Conservation (phyloP, 2,888 invertebrate species). For the Lutraria lutraria region DNA sequence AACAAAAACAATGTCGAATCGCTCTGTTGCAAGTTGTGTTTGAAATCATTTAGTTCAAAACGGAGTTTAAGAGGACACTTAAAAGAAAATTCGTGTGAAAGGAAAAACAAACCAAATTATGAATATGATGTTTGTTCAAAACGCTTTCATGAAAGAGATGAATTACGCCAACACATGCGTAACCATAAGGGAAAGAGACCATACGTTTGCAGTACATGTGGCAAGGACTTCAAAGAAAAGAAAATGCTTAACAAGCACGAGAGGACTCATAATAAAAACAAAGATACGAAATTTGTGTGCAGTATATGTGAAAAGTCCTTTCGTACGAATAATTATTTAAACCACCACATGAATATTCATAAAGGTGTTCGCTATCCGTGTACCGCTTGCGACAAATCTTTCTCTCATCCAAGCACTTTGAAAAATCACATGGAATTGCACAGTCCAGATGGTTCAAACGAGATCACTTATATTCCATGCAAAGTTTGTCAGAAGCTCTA, state of each 20-base stretch:
- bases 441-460: not conserved
- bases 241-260: not conserved
- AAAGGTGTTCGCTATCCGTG: slow-evolving; percentile 20
- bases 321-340: not conserved
- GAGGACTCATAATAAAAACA: not conserved
- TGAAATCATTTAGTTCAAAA: not conserved
- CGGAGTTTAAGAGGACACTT: not conserved
- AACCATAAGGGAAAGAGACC: not conserved
- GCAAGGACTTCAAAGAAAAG: not conserved
- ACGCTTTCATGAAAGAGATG: not conserved
- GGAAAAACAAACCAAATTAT: not conserved
- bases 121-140: slow-evolving; percentile 15
- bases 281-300: not conserved
- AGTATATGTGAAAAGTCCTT: not conserved
- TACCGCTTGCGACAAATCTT: not conserved
- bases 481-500: slow-evolving; percentile 34
- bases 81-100: not conserved
- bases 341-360: slow-evolving; percentile 11
- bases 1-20: too few species aligned
- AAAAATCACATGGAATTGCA: slow-evolving; percentile 17
- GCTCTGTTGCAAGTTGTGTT: too few species aligned
- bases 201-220: not conserved
- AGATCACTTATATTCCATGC: not conserved
- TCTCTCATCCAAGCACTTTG: not conserved
- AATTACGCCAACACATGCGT: not conserved